Base-by-base conservation (phyloP, 2,888 invertebrate species). In the Netelia inedita region DNA sequence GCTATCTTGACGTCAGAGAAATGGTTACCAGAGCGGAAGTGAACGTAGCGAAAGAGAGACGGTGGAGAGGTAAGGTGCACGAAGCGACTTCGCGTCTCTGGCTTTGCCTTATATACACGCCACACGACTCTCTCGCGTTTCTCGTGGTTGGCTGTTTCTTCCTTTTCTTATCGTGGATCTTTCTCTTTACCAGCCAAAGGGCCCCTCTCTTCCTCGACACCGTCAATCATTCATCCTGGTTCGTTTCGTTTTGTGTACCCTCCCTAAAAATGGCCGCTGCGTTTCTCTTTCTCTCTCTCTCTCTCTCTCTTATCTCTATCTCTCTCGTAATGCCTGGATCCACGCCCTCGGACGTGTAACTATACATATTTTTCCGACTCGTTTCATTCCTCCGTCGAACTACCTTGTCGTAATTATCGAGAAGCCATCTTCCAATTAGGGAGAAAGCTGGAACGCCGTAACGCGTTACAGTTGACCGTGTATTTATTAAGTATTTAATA, bases 21-120 rank as follows among this genome's bases (percentile, higher is more conserved):
- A 90, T 89, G 89, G 90, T 89, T 88, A 88, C 78, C 88, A 87
- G 88, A 87, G 89, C 90, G 90, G 89, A 91, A 91, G 88, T 88
- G 87, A 86, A 82, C 87, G 87, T 88, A 88, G 88, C 85, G 84
- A 82, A 85, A 72, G 72, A 57, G 69, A 78, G 71, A 35, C 28
- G 79, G 35, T 6, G 65, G 74, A 74, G 79, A 84, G 87, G 85
- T 86, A 86, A 89, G 88, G 88, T 75, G 88, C 80, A 72, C 81
- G 85, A 87, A 88, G 87, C 88, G 85, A 87, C 86, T 83, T 85
- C 86, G 87, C 88, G 85, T 88, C 83, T 43, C 28, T 72, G 43
- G 61, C 57, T 41, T 43, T 19, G 43, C 65, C 68, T 19, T 19
- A 16, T 57, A 72, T 84, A 82, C 71, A 81, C 79, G 59, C 79